Percentiles rank a stretch among this genome's conserved stretches.
phyloP scores from a whole-genome alignment of 2,113 vertebrate species.

The Bujurquina vittata region DNA sequence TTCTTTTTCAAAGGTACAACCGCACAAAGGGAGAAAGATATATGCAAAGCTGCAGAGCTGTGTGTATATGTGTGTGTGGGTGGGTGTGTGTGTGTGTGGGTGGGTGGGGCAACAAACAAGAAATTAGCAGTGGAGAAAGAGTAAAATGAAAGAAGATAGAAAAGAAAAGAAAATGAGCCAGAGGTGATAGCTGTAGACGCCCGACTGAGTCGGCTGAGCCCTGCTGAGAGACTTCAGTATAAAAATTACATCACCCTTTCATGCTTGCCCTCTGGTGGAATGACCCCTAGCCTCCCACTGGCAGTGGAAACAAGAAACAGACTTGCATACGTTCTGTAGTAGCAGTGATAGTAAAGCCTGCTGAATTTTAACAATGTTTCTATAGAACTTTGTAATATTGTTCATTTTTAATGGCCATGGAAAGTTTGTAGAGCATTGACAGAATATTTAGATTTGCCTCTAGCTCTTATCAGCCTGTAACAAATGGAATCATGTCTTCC shows the following conservation, averaged over 20 bases:
- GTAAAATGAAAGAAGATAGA: constrained; percentile 11
- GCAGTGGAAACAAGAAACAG: constrained; percentile 38
- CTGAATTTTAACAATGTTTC: constrained; percentile 31
- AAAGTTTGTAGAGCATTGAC: neutral
- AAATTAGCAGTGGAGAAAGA: constrained; percentile 24
- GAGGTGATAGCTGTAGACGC: neutral
- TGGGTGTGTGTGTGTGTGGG: neutral
- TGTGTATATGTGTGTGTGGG: neutral
- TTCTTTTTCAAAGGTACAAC: constrained; percentile 98
- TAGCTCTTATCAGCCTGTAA: neutral
- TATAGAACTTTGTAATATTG: neutral
- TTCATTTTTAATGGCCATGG: neutral
- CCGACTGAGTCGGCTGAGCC: constrained; percentile 22
- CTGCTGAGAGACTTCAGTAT: constrained; percentile 43
- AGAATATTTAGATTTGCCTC: neutral
- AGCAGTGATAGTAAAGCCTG: constrained; percentile 18
- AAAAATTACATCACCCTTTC: constrained; percentile 61
- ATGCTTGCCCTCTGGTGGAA: constrained; percentile 50
- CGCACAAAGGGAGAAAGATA: constrained; percentile 30
- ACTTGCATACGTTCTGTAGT: constrained; percentile 7
- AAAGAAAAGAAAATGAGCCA: neutral
- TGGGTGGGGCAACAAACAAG: neutral
- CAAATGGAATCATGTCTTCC: neutral
- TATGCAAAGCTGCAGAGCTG: constrained; percentile 23
- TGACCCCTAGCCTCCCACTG: constrained; percentile 42